phyloP scores from a whole-genome alignment of 2,888 invertebrate species.

The Matsumyia berberina region DNA sequence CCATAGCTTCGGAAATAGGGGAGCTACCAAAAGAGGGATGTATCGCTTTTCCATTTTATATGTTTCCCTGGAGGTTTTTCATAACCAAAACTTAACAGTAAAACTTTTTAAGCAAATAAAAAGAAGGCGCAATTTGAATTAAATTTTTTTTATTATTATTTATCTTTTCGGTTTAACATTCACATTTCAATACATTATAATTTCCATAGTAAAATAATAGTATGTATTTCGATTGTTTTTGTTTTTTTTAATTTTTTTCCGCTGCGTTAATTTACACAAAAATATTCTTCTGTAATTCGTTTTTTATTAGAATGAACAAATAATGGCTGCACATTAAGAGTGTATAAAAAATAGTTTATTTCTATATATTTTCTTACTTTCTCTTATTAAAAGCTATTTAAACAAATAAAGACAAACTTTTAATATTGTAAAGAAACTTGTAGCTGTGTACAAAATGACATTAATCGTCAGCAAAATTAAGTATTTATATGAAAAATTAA shows the following conservation, averaged over 20 bases:
- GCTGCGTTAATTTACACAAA: constrained; percentile 52
- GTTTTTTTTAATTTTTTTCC: constrained; percentile 24
- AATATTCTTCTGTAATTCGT: constrained; percentile 54
- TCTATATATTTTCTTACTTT: constrained; percentile 71
- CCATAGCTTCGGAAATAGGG: no score
- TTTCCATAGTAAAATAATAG: constrained; percentile 62
- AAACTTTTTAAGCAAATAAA: no score
- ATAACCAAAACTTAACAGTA: no score
- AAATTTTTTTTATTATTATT: constrained; percentile 36
- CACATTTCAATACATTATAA: constrained; percentile 61
- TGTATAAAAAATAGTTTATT: constrained; percentile 78
- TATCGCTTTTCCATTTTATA: no score
- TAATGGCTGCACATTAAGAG: constrained; percentile 76
- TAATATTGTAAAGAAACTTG: constrained; percentile 37
- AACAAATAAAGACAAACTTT: constrained; percentile 66
- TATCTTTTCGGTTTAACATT: constrained; percentile 65
- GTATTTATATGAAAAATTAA: constrained; percentile 1
- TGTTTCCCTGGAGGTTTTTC: no score
- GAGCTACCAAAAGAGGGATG: no score
- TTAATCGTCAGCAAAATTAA: constrained; percentile 32
- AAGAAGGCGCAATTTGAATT: no score
- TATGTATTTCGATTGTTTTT: constrained; percentile 25
- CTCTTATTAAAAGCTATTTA: constrained; percentile 71
- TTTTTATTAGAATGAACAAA: constrained; percentile 61
- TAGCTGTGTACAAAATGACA: constrained; percentile 39